Conservation (phyloP, 2,797 vertebrate genomes). For the Cuculus canorus region DNA sequence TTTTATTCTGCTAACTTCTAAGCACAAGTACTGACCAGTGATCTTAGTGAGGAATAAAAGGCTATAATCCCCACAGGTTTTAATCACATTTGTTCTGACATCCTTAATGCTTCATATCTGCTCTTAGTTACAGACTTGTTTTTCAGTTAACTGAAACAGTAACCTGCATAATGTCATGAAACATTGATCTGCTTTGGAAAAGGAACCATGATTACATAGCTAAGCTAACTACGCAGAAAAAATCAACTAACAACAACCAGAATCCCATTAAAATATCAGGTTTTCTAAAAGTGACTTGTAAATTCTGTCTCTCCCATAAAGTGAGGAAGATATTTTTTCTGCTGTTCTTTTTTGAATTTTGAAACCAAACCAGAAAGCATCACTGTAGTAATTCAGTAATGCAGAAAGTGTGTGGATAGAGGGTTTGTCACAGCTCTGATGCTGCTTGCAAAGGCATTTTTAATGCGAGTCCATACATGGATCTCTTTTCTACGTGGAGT, state of each 20-base stretch:
- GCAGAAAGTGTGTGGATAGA: not conserved
- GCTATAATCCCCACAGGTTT: not conserved
- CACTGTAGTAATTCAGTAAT: not conserved
- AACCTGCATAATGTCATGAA: constrained; percentile 9
- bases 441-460: not conserved
- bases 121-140: not conserved
- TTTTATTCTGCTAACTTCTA: not conserved
- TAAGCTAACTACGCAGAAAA: not conserved
- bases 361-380: not conserved
- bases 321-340: not conserved
- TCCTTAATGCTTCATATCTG: not conserved
- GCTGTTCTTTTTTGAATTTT: not conserved
- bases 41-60: constrained; percentile 3
- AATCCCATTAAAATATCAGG: not conserved
- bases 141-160: not conserved
- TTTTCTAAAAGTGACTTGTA: not conserved
- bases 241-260: not conserved
- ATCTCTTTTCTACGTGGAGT: not conserved
- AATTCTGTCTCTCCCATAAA: not conserved
- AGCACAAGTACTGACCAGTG: not conserved
- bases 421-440: not conserved
- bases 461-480: not conserved
- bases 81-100: not conserved
- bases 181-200: not conserved
- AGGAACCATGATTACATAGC: not conserved